phyloP scores from a whole-genome alignment of 2,888 invertebrate species.

The Abscondita cerata region DNA sequence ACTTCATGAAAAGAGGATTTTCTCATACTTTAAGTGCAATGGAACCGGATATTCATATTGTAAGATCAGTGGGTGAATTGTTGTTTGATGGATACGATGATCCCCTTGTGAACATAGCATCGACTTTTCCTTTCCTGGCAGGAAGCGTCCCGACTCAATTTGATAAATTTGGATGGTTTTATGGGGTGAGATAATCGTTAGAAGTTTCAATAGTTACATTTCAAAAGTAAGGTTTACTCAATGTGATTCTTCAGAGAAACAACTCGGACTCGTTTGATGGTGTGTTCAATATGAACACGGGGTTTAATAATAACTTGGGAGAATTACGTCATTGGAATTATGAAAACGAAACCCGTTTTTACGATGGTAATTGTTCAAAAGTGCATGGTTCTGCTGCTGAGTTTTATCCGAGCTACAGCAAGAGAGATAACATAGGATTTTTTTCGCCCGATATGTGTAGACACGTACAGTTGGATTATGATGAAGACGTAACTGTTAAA shows the following conservation, averaged over 20 bases:
- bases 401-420: constrained; percentile 74
- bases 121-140: constrained; percentile 63
- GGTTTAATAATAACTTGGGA: constrained; percentile 71
- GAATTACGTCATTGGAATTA: constrained; percentile 77
- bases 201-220: too few relatives aligned
- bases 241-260: constrained; percentile 70
- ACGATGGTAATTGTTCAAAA: constrained; percentile 64
- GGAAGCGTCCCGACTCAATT: constrained; percentile 61
- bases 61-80: constrained; percentile 71
- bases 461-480: constrained; percentile 68
- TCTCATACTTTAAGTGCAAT: constrained; percentile 66
- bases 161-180: constrained; percentile 89
- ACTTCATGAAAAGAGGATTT: constrained; percentile 64
- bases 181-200: constrained; percentile 60
- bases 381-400: constrained; percentile 81
- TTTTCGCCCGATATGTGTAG: constrained; percentile 82
- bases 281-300: constrained; percentile 77
- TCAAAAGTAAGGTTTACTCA: background rate
- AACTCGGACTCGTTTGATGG: constrained; percentile 77
- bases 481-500: constrained; percentile 63
- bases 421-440: constrained; percentile 64
- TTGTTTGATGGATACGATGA: constrained; percentile 85
- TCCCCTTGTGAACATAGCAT: constrained; percentile 71
- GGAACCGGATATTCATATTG: constrained; percentile 64
- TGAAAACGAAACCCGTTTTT: constrained; percentile 62